phyloP scores from a whole-genome alignment of 1,140 invertebrate species.

The Gonioctena quinquepunctata region DNA sequence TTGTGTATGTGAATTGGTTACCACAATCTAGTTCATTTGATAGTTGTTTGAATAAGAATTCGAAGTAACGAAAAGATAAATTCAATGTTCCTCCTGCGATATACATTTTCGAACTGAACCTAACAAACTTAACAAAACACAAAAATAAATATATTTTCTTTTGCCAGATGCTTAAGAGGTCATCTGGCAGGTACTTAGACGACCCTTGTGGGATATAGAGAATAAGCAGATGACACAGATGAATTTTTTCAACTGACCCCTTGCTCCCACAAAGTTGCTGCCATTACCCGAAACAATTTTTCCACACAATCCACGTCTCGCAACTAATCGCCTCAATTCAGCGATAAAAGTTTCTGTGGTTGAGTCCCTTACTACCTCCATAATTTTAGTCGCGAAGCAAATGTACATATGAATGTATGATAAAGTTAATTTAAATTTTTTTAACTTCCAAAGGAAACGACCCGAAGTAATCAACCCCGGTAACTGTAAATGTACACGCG shows the following conservation, averaged over 20 bases:
- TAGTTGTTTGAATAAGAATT: no score
- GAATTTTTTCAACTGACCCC: slow-evolving; percentile 42
- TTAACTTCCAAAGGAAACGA: slow-evolving; percentile 38
- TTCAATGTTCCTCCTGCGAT: no score
- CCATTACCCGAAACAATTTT: slow-evolving; percentile 45
- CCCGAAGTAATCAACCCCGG: background rate
- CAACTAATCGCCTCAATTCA: background rate
- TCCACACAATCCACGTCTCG: slow-evolving; percentile 13
- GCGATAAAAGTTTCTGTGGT: slow-evolving; percentile 47
- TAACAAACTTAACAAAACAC: no score
- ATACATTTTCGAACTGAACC: no score
- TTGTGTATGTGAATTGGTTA: no score
- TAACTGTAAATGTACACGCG: background rate
- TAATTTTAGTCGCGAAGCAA: slow-evolving; percentile 44
- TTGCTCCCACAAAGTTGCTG: slow-evolving; percentile 42
- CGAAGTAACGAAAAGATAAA: no score
- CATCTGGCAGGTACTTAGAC: no score
- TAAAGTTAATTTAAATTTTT: slow-evolving; percentile 37
- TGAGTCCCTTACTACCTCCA: slow-evolving; percentile 46
- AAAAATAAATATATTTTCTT: no score
- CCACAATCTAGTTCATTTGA: no score
- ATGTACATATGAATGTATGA: slow-evolving; percentile 43
- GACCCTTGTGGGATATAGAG: no score
- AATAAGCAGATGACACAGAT: no score
- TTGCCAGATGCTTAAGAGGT: no score